phyloP scores from a whole-genome alignment of 2,888 invertebrate genomes.

The Leptinotarsa rubiginosa region DNA sequence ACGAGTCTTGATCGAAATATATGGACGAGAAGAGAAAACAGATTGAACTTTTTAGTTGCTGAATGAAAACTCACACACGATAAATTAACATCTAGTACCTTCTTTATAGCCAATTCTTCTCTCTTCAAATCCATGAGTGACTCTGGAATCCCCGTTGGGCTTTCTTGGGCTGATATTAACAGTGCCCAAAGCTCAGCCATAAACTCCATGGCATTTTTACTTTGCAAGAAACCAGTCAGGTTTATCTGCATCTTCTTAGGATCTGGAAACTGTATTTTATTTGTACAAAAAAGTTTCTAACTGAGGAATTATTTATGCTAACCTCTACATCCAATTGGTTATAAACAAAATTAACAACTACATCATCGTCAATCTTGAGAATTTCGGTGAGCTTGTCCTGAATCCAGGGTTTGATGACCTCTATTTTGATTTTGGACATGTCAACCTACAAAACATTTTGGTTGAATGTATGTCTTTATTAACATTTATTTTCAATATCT shows the following conservation, averaged over 20 bases:
- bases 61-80: no score
- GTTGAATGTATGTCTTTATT: neutral
- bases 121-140: slow-evolving; percentile 95
- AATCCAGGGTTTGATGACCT: slow-evolving; percentile 99
- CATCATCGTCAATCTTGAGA: slow-evolving; percentile 98
- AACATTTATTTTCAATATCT: slow-evolving; percentile 40
- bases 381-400: slow-evolving; percentile 96
- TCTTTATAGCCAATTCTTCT: slow-evolving; percentile 92
- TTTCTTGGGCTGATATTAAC: slow-evolving; percentile 94
- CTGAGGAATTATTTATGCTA: slow-evolving; percentile 53
- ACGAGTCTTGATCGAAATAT: no score
- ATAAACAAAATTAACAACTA: slow-evolving; percentile 98
- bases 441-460: slow-evolving; percentile 78
- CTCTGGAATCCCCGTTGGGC: slow-evolving; percentile 94
- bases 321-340: slow-evolving; percentile 97
- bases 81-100: slow-evolving; percentile 67
- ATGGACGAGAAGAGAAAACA: no score
- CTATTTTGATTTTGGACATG: slow-evolving; percentile 97
- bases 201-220: slow-evolving; percentile 96
- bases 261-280: slow-evolving; percentile 84
- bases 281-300: neutral
- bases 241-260: slow-evolving; percentile 99
- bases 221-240: slow-evolving; percentile 98
- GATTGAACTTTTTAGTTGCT: no score
- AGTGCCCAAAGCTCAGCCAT: slow-evolving; percentile 98